Evolutionary conservation across 2,797 vertebrate genomes (phyloP).

Genomic region (Acipenser transmontanus): DNA sequence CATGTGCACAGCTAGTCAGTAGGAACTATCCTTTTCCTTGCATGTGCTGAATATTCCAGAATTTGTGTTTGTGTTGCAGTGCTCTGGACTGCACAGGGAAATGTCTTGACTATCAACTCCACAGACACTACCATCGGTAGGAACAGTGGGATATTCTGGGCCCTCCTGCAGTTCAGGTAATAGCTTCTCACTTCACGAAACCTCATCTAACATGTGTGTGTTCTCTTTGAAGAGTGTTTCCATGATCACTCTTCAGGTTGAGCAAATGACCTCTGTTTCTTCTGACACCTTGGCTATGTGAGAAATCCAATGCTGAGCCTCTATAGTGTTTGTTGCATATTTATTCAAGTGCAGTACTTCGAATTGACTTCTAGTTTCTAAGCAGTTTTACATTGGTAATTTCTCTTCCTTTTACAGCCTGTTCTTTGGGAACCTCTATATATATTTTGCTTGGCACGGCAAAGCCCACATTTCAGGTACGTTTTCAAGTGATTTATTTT

Average conservation of each 20-base stretch:
- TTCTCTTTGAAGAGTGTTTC: background rate
- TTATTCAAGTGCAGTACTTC: background rate
- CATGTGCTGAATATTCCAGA: background rate
- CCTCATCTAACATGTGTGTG: background rate
- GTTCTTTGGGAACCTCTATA: conserved; percentile 94
- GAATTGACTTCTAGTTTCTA: too few relatives aligned
- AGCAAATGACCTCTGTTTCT: too few relatives aligned
- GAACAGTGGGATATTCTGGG: conserved; percentile 96
- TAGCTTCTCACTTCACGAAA: background rate
- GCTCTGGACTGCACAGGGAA: conserved; percentile 94
- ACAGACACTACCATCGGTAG: conserved; percentile 81
- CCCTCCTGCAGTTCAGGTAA: conserved; percentile 89
- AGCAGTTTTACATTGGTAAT: too few relatives aligned
- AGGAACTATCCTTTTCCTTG: background rate
- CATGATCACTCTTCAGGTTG: too few relatives aligned
- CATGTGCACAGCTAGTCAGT: too few relatives aligned
- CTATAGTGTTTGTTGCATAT: conserved; percentile 1
- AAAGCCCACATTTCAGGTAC: conserved; percentile 83
- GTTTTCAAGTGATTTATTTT: conserved; percentile 21
- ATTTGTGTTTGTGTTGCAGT: conserved; percentile 52
- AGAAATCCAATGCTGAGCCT: background rate
- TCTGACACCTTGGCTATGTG: too few relatives aligned
- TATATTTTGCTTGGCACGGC: conserved; percentile 89
- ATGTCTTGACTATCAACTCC: conserved; percentile 88
- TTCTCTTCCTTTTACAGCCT: conserved; percentile 60